Conservation (phyloP, 2,888 invertebrate genomes). For the Lasioglossum malachurum region DNA sequence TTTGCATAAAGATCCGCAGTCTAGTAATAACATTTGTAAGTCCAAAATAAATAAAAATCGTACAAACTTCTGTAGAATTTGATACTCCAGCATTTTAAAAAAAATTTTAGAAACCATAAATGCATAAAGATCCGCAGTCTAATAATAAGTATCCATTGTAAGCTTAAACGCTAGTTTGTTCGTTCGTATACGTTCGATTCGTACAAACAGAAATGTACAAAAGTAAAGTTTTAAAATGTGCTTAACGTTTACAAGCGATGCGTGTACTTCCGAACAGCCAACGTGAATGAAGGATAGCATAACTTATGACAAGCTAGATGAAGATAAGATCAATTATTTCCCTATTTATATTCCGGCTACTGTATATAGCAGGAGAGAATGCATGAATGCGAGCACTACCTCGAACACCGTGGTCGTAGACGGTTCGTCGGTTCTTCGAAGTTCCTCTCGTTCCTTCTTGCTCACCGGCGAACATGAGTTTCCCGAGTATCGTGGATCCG, state of each 20-base stretch:
- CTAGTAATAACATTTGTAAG: too few species aligned
- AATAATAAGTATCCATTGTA: too few species aligned
- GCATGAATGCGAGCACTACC: neutral
- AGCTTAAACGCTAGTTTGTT: too few species aligned
- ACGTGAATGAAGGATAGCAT: neutral
- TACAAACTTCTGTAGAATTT: too few species aligned
- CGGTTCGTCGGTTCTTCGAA: neutral
- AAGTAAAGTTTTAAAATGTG: neutral
- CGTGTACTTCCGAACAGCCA: neutral
- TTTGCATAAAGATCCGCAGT: too few species aligned
- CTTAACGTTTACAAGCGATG: neutral
- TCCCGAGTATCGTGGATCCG: constrained; percentile 49
- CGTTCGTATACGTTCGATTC: too few species aligned
- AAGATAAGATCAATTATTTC: neutral
- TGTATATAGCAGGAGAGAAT: constrained; percentile 17
- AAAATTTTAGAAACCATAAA: too few species aligned
- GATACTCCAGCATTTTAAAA: too few species aligned
- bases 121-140: too few species aligned
- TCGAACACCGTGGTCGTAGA: neutral
- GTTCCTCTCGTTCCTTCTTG: neutral
- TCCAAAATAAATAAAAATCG: too few species aligned
- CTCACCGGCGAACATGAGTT: constrained; percentile 19
- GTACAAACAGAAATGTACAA: neutral
- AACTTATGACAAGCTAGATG: neutral
- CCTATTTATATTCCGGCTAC: constrained; percentile 10